Base-by-base conservation (phyloP, 1,140 invertebrate genomes). In the Arctopsyche grandis region DNA sequence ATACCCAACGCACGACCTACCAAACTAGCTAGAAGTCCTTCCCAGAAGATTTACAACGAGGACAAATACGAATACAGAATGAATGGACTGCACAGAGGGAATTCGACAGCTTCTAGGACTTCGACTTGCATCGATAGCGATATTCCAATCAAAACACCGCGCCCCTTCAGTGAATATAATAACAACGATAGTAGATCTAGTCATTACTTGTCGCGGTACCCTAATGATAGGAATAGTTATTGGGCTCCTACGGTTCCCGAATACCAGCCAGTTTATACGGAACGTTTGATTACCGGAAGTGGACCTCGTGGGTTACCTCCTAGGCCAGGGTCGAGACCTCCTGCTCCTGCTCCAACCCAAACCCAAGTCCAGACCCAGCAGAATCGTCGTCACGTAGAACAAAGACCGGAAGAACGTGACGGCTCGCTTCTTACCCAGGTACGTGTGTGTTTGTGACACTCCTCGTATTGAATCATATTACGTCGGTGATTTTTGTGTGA, bases 341-440 rank as follows among this genome's bases (percentile, higher is more conserved):
- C 77, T 4, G 69, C 80, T 26, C 80, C 80, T 9, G 46, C 66
- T 56, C 76, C 71, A 16, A 19, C 48, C 85, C 86, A 5, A 87
- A 86, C 63, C 84, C 21, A 5, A 85, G 76, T 82, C 87, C 44
- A 86, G 85, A 5, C 12, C 24, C 76, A 69, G 63, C 87, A 9
- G 52, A 83, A 0, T 60, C 84, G 1, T 44, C 56, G 22, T 84
- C 84, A 84, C 83, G 79, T 60, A 81, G 76, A 82, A 82, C 81
- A 60, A 88, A 87, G 82, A 14, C 87, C 87, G 77, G 88, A 89
- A 80, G 87, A 86, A 48, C 84, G 87, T 69, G 88, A 89, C 80
- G 80, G 78, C 66, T 77, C 84, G 21, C 86, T 87, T 58, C 84
- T 86, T 24, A 88, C 88, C 83, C 87, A 89, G 87, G 88, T 89